Conservation (phyloP, 2,113 vertebrate genomes). For the Hirundichthys speculiger region DNA sequence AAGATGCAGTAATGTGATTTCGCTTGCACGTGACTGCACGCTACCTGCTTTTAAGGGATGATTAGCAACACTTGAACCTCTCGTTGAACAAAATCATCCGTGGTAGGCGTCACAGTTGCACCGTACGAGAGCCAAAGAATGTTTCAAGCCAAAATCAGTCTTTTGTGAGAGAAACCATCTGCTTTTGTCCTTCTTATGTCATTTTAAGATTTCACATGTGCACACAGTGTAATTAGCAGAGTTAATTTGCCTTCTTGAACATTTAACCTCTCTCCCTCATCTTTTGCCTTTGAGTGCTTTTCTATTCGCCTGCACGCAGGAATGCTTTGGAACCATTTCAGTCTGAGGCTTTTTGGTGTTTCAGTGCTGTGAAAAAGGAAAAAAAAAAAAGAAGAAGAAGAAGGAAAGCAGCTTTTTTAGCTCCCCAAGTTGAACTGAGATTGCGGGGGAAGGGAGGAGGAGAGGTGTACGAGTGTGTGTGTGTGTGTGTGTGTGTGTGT, state of each 20-base stretch:
- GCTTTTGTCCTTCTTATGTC: neutral
- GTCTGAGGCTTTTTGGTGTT: constrained; percentile 61
- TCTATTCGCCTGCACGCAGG: constrained; percentile 46
- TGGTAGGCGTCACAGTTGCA: constrained; percentile 38
- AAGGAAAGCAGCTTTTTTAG: constrained; percentile 17
- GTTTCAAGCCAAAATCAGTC: constrained; percentile 40
- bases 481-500: constrained; percentile 33
- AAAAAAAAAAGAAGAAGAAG: constrained; percentile 12
- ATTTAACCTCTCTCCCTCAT: constrained; percentile 32
- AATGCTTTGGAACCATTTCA: constrained; percentile 66
- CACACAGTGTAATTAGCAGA: constrained; percentile 4
- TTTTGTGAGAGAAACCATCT: constrained; percentile 1
- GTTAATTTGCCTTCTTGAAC: constrained; percentile 30
- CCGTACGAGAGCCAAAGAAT: constrained; percentile 45
- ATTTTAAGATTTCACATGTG: constrained; percentile 28
- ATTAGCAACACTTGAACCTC: constrained; percentile 34
- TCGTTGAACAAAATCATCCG: constrained; percentile 38
- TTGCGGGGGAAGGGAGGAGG: constrained; percentile 59
- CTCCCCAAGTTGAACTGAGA: constrained; percentile 48
- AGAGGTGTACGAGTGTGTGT: constrained; percentile 26
- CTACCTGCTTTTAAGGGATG: constrained; percentile 11
- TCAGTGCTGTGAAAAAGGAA: constrained; percentile 38
- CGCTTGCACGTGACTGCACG: constrained; percentile 3
- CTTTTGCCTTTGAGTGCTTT: constrained; percentile 44
- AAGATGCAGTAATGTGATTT: constrained; percentile 17